These are phyloP conservation scores for Rhea pennata DNA, from an alignment of 2,113 vertebrate genomes.

Conservation along the genomic window DNA sequence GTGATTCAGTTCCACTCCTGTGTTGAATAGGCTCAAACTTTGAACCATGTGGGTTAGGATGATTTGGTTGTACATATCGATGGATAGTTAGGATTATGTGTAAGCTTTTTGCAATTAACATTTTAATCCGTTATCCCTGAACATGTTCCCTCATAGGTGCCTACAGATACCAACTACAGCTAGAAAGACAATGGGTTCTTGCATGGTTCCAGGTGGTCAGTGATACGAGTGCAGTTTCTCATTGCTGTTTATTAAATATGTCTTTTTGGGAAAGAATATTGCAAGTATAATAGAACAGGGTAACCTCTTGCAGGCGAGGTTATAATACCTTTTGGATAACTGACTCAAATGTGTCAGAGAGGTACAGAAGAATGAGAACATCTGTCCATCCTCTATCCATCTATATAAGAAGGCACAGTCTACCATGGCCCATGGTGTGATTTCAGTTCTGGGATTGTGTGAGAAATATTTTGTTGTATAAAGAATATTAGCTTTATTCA, in stretches of 20 bases:
- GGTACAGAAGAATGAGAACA: not conserved
- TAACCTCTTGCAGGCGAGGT: not conserved
- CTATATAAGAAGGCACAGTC: not conserved
- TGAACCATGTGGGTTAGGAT: not conserved
- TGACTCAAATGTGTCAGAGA: not conserved
- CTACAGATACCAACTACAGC: not conserved
- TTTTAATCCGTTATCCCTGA: not conserved
- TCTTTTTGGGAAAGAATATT: not conserved
- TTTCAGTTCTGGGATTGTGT: not conserved
- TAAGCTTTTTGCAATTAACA: not conserved
- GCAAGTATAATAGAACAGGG: not conserved
- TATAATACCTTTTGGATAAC: not conserved
- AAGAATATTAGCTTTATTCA: not conserved
- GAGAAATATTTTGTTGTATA: not conserved
- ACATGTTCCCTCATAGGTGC: not conserved
- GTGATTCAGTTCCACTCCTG: not conserved
- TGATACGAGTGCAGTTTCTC: not conserved
- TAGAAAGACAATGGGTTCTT: not conserved
- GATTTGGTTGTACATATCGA: not conserved
- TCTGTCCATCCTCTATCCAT: not conserved
- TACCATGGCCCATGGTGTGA: rapidly evolving
- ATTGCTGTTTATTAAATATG: not conserved
- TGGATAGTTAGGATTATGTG: not conserved
- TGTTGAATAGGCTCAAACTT: not conserved
- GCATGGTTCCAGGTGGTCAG: not conserved